These are phyloP conservation scores for Plumapathes pennacea DNA, from an alignment of 92 coral and sea anemone species.

Conservation along the genomic window DNA sequence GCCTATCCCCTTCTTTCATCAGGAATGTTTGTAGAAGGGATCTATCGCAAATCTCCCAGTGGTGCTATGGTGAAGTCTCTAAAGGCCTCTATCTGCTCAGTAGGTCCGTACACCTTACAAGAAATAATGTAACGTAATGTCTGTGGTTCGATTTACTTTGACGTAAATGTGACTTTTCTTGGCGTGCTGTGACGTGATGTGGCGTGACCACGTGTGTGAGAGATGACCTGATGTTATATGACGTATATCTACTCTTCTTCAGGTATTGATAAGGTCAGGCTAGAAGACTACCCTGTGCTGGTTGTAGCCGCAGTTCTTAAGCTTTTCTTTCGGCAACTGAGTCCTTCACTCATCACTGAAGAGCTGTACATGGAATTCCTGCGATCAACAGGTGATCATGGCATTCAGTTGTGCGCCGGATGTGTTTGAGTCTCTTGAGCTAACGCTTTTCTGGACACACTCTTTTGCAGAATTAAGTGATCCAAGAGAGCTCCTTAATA, in stretches of 20 bases:
- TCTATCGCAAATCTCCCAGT: slow-evolving; percentile 91
- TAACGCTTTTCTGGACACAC: not conserved
- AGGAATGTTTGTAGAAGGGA: slow-evolving; percentile 92
- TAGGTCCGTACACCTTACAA: slow-evolving; percentile 33
- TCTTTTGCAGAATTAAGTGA: slow-evolving; percentile 71
- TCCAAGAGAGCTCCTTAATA: slow-evolving; percentile 58
- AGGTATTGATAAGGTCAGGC: slow-evolving; percentile 73
- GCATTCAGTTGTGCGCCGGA: not conserved
- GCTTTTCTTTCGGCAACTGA: slow-evolving; percentile 88
- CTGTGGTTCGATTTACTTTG: too few relatives aligned
- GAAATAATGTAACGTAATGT: too few relatives aligned
- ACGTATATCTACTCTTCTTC: slow-evolving; percentile 9
- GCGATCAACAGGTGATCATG: slow-evolving; percentile 84
- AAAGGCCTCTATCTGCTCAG: slow-evolving; percentile 69
- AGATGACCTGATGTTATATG: too few relatives aligned
- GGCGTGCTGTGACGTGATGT: too few relatives aligned
- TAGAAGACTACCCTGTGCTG: slow-evolving; percentile 71
- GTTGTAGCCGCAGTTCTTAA: slow-evolving; percentile 94
- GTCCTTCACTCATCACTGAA: slow-evolving; percentile 72
- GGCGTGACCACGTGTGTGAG: too few relatives aligned
- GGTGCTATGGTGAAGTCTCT: slow-evolving; percentile 75
- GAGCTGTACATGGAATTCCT: slow-evolving; percentile 81
- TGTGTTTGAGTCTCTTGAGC: not conserved
- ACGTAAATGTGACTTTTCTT: not conserved
- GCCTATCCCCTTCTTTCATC: too few relatives aligned